phyloP scores from a whole-genome alignment of 2,113 vertebrate genomes.

The Crotalus horridus region DNA sequence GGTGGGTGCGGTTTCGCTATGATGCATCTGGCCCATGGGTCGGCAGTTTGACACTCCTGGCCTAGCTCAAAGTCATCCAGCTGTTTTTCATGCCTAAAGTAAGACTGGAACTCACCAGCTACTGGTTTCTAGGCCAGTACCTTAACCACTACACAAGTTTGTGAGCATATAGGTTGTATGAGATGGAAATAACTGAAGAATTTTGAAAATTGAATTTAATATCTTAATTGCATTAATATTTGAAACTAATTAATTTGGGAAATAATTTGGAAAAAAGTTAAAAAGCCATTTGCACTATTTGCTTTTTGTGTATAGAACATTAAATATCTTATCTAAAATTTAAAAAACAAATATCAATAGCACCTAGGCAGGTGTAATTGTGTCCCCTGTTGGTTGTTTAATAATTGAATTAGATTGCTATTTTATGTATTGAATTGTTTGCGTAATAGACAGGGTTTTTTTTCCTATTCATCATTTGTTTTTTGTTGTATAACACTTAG shows the following conservation, averaged over 20 bases:
- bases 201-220: background rate
- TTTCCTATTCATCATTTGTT: background rate
- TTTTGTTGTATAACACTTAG: background rate
- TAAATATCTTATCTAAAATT: background rate
- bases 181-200: background rate
- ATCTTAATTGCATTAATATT: background rate
- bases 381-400: background rate
- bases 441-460: background rate
- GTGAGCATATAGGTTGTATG: background rate
- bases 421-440: background rate
- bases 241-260: background rate
- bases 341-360: background rate
- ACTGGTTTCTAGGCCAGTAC: too few species aligned
- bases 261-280: background rate
- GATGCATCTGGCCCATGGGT: too few species aligned
- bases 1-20: too few species aligned
- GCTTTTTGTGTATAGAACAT: background rate
- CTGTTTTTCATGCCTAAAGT: too few species aligned
- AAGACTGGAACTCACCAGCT: too few species aligned
- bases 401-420: background rate
- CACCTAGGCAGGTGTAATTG: background rate
- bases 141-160: too few species aligned
- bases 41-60: too few species aligned
- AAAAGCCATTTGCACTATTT: background rate
- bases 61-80: too few species aligned